Conservation (phyloP, 2,888 invertebrate genomes). For the Dusona sp. region DNA sequence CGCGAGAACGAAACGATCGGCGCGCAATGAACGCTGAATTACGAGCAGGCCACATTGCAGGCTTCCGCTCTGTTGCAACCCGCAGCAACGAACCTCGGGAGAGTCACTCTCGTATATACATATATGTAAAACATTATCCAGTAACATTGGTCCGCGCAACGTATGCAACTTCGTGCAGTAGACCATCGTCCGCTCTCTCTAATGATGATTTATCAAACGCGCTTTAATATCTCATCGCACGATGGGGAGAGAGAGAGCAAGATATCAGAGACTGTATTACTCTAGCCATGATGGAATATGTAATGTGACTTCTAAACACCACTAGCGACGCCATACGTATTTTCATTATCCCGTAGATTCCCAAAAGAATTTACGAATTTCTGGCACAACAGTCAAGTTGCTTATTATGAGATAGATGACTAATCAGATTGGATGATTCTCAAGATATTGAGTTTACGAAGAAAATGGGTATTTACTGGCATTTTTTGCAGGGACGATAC, state of each 20-base stretch:
- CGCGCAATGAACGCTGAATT: constrained; percentile 66
- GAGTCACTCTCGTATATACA: background rate
- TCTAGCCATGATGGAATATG: constrained; percentile 4
- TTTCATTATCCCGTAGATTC: background rate
- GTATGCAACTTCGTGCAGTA: background rate
- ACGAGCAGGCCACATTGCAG: constrained; percentile 62
- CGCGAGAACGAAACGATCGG: constrained; percentile 61
- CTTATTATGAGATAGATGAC: too few species aligned
- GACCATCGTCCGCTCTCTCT: constrained; percentile 16
- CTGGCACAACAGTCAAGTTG: too few species aligned
- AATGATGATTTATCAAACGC: constrained; percentile 62
- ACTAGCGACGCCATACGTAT: background rate
- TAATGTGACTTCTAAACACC: background rate
- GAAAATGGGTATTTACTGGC: too few species aligned
- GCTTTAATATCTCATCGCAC: constrained; percentile 37
- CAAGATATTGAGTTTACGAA: too few species aligned
- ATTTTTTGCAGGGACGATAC: too few species aligned
- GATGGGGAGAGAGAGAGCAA: constrained; percentile 23
- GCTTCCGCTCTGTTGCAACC: constrained; percentile 53
- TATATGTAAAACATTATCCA: constrained; percentile 8
- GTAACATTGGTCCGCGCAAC: constrained; percentile 6
- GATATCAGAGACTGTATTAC: background rate
- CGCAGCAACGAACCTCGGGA: background rate
- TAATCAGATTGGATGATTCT: too few species aligned
- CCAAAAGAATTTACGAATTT: background rate